Base-by-base conservation (phyloP, 2,888 invertebrate genomes). In the Listrodromus nycthemerus region DNA sequence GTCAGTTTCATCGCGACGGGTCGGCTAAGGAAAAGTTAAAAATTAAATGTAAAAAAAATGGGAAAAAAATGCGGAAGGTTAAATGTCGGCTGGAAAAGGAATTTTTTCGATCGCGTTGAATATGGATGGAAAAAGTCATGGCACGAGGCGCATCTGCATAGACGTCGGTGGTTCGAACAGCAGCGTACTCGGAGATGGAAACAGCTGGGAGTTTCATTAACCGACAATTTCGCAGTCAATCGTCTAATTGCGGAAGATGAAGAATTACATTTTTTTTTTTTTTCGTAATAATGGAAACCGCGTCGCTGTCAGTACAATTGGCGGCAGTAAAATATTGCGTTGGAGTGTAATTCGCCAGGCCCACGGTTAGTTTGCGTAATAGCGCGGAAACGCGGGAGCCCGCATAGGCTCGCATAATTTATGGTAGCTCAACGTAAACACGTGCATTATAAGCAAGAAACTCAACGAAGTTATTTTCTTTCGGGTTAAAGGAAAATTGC, bases 361-460 rank as follows among this genome's bases (percentile, higher is more conserved):
- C 45, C 70, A 37, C 27, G 24, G 21, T 55, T 24, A n/a, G 65
- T 30, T 82, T 77, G 52, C 74, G 78, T 63, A 82, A 74, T 74
- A 75, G 74, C 52, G 37, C 82, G 78, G 79, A 79, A 79, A 33
- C 76, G 19, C 33, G n/a, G n/a, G 48, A 24, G 33, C 33, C 52
- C 52, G 55, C 55, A 24, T 21, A 55, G 55, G 21, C 55, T 55
- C 55, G 55, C 10, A 71, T 24, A 37, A 79, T 74, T 82, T 69
- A 58, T 67, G 41, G 4, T 55, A 74, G 74, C 27, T 55, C 55
- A n/a, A 10, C 24, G 50, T 58, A 50, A 73, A 58, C 37, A 61
- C 58, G 48, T 41, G 55, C 58, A 41, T 58, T 19, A 65, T 67
- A 41, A 30, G 19, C 19, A 55, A 67, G 41, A 10, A 10, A 24